Base-by-base conservation (phyloP, 2,888 invertebrate species). In the Calephelis perditalis region DNA sequence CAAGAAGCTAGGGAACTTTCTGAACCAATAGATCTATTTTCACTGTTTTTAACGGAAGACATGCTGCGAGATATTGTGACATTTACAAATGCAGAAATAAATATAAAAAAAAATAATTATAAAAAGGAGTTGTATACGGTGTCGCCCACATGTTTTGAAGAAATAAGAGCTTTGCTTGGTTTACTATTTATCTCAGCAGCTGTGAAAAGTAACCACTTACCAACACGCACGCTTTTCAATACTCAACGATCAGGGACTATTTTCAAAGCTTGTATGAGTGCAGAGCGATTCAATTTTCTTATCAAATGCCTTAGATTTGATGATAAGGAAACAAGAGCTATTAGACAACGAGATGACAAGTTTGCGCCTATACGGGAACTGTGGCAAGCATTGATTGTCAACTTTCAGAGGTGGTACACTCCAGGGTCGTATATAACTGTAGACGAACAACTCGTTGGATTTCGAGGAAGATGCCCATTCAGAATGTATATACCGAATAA, bases 281-380 rank as follows among this genome's bases (percentile, higher is more conserved):
- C 66, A 65, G 66, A 65, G 59, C 58, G 65, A 7, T 66, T 65
- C 11, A 63, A 63, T 11, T 66, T 66, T 7, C 56, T 61, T 62
- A 59, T 62, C 9, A 15, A 37, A 37, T 37, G 37, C 37, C 37
- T 37, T 5, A 5, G 7, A 5, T 37, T 37, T 37, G 63, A 49
- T 47, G 64, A 61, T 62, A 61, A 63, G 61, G 61, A 52, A 59
- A 65, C 40, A 63, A 44, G 54, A 52, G 15, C 15, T 15, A 15
- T 15, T 15, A 15, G 15, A 15, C 15, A 15, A 15, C 15, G 15
- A 15, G 15, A 15, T 15, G 55, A 59, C 44, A 44, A 54, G 43
- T 44, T 54, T 10, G 63, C 64, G 26, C 37, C 37, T 37, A 66
- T 67, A 12, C 62, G 65, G 47, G 11, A 60, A 43, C 43, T 65